These are phyloP conservation scores for Diorhabda sublineata DNA, from an alignment of 1,140 invertebrate species.

Conservation along the genomic window DNA sequence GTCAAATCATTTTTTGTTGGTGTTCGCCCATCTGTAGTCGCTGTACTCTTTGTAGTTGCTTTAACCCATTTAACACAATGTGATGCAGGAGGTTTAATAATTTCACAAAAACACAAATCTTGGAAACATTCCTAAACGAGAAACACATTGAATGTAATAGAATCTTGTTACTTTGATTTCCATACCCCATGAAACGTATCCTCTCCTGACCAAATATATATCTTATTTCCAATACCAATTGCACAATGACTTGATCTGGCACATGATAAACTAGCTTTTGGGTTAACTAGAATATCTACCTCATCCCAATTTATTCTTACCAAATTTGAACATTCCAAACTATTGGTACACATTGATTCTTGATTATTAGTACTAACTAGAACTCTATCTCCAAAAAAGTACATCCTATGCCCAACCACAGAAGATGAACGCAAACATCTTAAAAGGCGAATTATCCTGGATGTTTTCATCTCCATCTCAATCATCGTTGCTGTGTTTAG, in stretches of 20 bases:
- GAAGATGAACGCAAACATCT: constrained; percentile 92
- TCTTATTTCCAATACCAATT: constrained; percentile 87
- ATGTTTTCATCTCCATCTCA: constrained; percentile 82
- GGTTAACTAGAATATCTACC: constrained; percentile 68
- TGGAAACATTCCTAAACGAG: constrained; percentile 84
- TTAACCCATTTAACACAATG: constrained; percentile 87
- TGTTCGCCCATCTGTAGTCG: too few species aligned
- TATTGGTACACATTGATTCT: constrained; percentile 88
- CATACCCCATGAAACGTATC: constrained; percentile 97
- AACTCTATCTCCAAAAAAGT: constrained; percentile 94
- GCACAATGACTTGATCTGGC: constrained; percentile 96
- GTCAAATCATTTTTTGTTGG: too few species aligned
- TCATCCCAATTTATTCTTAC: constrained; percentile 94
- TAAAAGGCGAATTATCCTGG: constrained; percentile 86
- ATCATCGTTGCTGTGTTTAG: constrained; percentile 65
- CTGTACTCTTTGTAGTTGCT: background rate
- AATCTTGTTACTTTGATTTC: constrained; percentile 72
- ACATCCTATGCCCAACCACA: constrained; percentile 92
- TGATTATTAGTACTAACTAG: constrained; percentile 67
- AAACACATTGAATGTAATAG: constrained; percentile 81
- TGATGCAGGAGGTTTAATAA: constrained; percentile 84
- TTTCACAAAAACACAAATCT: constrained; percentile 97
- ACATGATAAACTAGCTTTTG: constrained; percentile 86
- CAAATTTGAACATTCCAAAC: constrained; percentile 89
- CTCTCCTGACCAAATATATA: constrained; percentile 98